Evolutionary conservation across 2,888 invertebrate genomes (phyloP).

Genomic region (Cheilosia vernalis): DNA sequence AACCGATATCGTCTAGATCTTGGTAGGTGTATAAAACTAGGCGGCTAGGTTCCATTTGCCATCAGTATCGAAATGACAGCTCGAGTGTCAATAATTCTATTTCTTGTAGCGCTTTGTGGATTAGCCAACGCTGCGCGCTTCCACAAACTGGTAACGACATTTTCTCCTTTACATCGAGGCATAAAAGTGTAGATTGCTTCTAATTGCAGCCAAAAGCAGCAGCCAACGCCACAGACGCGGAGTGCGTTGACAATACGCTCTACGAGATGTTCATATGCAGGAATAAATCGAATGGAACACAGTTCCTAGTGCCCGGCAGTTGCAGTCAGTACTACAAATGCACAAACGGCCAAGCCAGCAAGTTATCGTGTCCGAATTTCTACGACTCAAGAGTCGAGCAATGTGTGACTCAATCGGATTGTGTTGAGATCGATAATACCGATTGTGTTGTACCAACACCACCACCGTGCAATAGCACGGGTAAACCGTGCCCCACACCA

Average conservation of each 20-base stretch:
- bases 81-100: constrained; percentile 9
- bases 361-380: constrained; percentile 76
- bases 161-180: neutral
- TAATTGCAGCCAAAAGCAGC: neutral
- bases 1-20: constrained; percentile 2
- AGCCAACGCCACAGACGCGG: neutral
- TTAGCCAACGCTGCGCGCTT: neutral
- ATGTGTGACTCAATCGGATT: constrained; percentile 79
- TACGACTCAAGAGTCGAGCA: constrained; percentile 76
- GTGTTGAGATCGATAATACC: constrained; percentile 76
- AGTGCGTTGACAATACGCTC: constrained; percentile 77
- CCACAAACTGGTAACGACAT: constrained; percentile 3
- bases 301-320: constrained; percentile 80
- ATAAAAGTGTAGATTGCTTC: neutral
- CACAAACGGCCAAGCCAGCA: constrained; percentile 73
- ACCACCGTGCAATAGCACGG: constrained; percentile 16
- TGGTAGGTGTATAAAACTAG: constrained; percentile 25
- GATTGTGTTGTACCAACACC: constrained; percentile 53
- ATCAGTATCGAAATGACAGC: constrained; percentile 40
- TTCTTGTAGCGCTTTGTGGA: constrained; percentile 39
- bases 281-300: constrained; percentile 77
- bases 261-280: constrained; percentile 79
- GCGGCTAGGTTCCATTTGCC: neutral
- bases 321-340: constrained; percentile 80
- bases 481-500: constrained; percentile 28